Percentiles rank a stretch among this genome's conserved stretches.
These are phyloP conservation scores for Nyctalus aviator DNA, from an alignment of 2,797 vertebrate genomes.

Conservation along the genomic window DNA sequence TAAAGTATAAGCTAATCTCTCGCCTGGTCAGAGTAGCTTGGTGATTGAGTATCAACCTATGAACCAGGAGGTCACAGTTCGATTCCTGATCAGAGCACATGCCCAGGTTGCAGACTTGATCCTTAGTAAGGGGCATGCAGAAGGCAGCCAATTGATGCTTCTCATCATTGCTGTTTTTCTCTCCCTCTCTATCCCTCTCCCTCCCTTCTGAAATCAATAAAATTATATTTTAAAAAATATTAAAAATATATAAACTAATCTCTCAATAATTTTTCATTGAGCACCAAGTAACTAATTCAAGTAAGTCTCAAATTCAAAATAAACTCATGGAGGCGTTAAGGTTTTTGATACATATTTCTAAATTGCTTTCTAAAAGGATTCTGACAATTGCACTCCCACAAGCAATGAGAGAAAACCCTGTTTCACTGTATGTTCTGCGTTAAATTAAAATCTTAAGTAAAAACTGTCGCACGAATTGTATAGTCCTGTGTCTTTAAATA, in stretches of 20 bases:
- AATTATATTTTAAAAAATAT: too few species aligned
- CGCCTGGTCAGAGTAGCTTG: too few species aligned
- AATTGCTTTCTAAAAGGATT: conserved; percentile 47
- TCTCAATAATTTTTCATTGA: conserved; percentile 40
- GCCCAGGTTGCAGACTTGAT: too few species aligned
- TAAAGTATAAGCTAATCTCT: conserved; percentile 43
- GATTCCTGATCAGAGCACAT: too few species aligned
- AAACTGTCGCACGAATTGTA: not conserved
- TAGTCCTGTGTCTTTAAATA: not conserved
- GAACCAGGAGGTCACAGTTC: too few species aligned
- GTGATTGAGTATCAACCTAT: too few species aligned
- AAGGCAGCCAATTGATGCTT: too few species aligned
- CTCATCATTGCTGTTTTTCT: too few species aligned
- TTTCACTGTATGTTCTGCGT: not conserved
- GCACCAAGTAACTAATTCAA: conserved; percentile 1
- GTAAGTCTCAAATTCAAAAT: conserved; percentile 40
- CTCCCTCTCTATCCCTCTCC: too few species aligned
- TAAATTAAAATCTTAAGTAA: conserved; percentile 47
- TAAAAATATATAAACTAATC: conserved; percentile 3
- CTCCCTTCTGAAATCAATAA: too few species aligned
- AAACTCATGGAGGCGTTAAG: not conserved
- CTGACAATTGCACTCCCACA: not conserved
- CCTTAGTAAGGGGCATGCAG: too few species aligned
- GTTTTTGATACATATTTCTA: conserved; percentile 58
- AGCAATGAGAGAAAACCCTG: not conserved